Conservation (phyloP, 2,113 vertebrate genomes). For the Mugil cephalus region DNA sequence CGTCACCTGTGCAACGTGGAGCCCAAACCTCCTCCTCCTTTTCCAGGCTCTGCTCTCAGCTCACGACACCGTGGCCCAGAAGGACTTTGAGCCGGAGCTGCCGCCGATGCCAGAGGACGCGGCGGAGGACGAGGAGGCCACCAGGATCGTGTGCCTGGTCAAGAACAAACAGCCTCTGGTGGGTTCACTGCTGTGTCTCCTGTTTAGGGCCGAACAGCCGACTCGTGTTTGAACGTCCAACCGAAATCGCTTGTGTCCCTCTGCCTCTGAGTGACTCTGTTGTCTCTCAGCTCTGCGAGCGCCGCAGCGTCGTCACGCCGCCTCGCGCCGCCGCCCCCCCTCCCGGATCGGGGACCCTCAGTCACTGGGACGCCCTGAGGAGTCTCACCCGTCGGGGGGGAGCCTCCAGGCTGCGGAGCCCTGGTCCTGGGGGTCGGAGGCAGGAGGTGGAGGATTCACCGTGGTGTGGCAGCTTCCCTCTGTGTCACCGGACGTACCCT, state of each 20-base stretch:
- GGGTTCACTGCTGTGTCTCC: too few relatives aligned
- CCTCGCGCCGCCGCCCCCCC: conserved; percentile 33
- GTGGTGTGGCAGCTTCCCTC: conserved; percentile 35
- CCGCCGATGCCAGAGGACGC: conserved; percentile 92
- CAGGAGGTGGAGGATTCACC: not conserved
- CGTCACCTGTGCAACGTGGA: too few relatives aligned
- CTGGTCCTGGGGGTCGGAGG: not conserved
- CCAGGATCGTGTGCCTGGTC: conserved; percentile 94
- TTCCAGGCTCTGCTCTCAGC: conserved; percentile 91
- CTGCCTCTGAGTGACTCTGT: too few relatives aligned
- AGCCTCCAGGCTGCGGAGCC: conserved; percentile 1
- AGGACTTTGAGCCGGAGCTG: conserved; percentile 91
- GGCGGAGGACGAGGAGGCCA: conserved; percentile 92
- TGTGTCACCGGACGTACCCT: not conserved
- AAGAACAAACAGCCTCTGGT: conserved; percentile 98
- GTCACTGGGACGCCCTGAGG: conserved; percentile 68
- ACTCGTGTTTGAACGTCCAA: too few relatives aligned
- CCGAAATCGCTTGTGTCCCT: too few relatives aligned
- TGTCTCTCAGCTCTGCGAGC: conserved; percentile 55
- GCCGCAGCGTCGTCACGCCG: conserved; percentile 13
- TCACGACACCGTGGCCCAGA: conserved; percentile 93
- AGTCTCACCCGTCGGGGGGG: conserved; percentile 30
- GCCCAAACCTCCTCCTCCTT: not conserved
- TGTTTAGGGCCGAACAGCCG: too few relatives aligned
- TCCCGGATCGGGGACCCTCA: conserved; percentile 32